Base-by-base conservation (phyloP, 2,888 invertebrate genomes). In the Caenorhabditis sp. region DNA sequence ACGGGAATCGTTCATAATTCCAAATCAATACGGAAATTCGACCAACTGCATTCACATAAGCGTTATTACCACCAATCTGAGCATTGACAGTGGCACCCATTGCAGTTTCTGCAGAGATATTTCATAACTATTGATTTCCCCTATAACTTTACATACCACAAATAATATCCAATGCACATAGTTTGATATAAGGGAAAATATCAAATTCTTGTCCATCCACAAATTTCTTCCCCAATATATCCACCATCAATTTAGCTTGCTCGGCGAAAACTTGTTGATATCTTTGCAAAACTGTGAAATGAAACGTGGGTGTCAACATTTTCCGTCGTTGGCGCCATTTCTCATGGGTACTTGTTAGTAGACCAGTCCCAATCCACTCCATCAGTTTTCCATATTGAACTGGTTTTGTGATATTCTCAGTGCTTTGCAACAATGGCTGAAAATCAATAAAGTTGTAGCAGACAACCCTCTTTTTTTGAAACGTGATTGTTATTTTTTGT, bases 241-340 rank as follows among this genome's bases (percentile, higher is more conserved):
- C 81, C 14, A 88, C 78, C 71, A 90, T 78, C 8, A 72, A 62
- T 50, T 74, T 69, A 8, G 59, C 70, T 49, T 76, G 67, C n/a
- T 53, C 43, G 0, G 59, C 61, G 17, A 68, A 76, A 20, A 75
- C 67, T 1, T 68, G 67, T 10, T 89, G 73, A 77, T 90, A 90
- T 68, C 89, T 88, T 59, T 89, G 84, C 54, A 90, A 85, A 63
- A 90, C 89, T 63, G 88, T 88, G 82, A 90, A 90, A 82, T 90
- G 90, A 79, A 90, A 90, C 1, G 90, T 88, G 17, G 90, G 90
- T 0, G 90, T 90, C 59, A 90, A 83, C 81, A 90, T 83, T 77
- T 89, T 89, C 17, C 90, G 81, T 49, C 90, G 83, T 1, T 76
- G 75, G 43, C 87, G 87, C 90, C 90, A 90, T 83, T 90, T 90